Evolutionary conservation across 1,140 invertebrate genomes (phyloP).

Genomic region (Drepana arcuata): DNA sequence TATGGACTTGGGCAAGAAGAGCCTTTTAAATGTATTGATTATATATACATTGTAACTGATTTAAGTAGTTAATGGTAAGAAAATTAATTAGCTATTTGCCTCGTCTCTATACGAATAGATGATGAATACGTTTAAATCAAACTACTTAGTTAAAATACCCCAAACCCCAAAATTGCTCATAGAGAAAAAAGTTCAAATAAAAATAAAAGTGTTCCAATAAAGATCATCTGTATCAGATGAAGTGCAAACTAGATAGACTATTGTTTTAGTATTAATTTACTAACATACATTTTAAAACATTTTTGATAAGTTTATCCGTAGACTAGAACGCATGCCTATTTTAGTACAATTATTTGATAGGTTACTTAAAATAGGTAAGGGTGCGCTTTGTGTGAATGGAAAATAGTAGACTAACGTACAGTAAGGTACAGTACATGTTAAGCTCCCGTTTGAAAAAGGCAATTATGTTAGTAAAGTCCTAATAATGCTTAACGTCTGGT

Average conservation of each 20-base stretch:
- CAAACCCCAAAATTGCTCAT: slow-evolving; percentile 48
- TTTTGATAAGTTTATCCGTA: slow-evolving; percentile 43
- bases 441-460: too few species aligned
- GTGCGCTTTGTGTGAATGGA: slow-evolving; percentile 37
- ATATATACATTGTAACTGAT: too few species aligned
- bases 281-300: slow-evolving; percentile 55
- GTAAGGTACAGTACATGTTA: too few species aligned
- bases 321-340: slow-evolving; percentile 56
- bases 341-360: slow-evolving; percentile 66
- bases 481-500: too few species aligned
- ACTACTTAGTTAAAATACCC: too few species aligned
- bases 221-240: slow-evolving; percentile 69
- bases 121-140: neutral
- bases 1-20: too few species aligned
- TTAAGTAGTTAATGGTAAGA: too few species aligned
- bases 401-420: too few species aligned
- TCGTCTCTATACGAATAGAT: too few species aligned
- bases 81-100: too few species aligned
- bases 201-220: slow-evolving; percentile 45
- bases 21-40: too few species aligned
- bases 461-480: too few species aligned
- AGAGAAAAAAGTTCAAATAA: slow-evolving; percentile 50
- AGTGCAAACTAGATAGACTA: slow-evolving; percentile 53
- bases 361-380: slow-evolving; percentile 40
- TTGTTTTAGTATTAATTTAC: slow-evolving; percentile 49